Conservation (phyloP, 2,797 vertebrate species). For the Peromyscus melanophrys region DNA sequence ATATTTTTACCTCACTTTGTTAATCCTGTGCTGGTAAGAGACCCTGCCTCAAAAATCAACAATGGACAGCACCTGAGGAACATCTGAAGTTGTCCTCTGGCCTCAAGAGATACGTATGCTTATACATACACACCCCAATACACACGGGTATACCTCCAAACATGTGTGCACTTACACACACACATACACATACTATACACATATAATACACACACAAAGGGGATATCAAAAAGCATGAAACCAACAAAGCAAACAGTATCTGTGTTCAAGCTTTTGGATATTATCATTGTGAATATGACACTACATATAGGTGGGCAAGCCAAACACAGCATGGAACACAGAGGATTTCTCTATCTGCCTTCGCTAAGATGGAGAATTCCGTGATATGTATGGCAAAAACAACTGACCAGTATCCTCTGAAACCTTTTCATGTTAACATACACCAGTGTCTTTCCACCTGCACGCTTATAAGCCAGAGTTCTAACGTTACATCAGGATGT, state of each 20-base stretch:
- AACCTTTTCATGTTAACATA: not conserved
- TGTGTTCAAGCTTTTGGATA: constrained; percentile 28
- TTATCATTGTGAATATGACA: not conserved
- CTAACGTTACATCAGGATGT: not conserved
- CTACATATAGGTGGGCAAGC: not conserved
- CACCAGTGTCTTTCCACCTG: not conserved
- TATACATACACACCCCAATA: not conserved
- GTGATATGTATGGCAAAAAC: not conserved
- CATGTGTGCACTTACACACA: not conserved
- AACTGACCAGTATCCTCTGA: not conserved
- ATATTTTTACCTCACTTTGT: not conserved
- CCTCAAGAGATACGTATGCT: not conserved
- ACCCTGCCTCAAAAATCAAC: not conserved
- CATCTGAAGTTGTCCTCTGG: not conserved
- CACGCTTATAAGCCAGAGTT: not conserved
- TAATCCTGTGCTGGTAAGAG: not conserved
- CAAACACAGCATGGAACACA: not conserved
- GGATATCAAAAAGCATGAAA: not conserved
- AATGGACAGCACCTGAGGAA: not conserved
- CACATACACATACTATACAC: not conserved
- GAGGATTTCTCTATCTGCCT: not conserved
- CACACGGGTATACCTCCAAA: not conserved
- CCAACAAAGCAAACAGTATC: not conserved
- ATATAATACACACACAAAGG: not conserved
- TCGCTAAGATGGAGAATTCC: not conserved